Percentiles rank a stretch among this genome's conserved stretches.
phyloP scores from a whole-genome alignment of 2,113 vertebrate genomes.

The Oceanodroma tethys region DNA sequence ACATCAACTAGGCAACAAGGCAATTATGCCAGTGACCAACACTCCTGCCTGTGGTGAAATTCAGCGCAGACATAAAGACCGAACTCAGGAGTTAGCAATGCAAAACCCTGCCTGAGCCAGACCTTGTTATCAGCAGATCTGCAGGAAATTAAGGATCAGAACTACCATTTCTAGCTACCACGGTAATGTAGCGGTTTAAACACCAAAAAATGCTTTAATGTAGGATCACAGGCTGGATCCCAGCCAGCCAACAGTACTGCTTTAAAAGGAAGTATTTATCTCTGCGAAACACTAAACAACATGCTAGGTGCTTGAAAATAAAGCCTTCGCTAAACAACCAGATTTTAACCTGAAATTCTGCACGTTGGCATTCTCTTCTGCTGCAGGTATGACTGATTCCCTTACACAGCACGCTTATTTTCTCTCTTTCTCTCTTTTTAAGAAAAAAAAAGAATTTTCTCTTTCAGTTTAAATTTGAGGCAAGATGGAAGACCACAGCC shows the following conservation, averaged over 20 bases:
- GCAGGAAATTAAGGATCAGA: background rate
- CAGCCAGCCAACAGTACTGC: background rate
- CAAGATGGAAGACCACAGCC: conserved; percentile 14
- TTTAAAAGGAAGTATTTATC: conserved; percentile 15
- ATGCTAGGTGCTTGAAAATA: background rate
- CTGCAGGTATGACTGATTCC: background rate
- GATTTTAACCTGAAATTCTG: background rate
- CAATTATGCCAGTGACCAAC: background rate
- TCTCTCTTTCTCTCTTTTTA: background rate
- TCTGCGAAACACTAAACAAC: background rate
- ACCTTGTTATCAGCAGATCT: background rate
- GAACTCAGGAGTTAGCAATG: fast-evolving
- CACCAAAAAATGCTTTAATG: background rate
- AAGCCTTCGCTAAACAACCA: background rate
- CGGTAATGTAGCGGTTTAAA: background rate
- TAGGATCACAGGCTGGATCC: conserved; percentile 10
- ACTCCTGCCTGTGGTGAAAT: background rate
- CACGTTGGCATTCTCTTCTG: background rate
- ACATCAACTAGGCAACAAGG: background rate
- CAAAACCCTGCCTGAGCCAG: background rate
- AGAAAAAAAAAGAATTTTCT: background rate
- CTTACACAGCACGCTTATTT: background rate
- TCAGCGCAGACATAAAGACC: background rate
- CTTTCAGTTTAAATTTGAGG: conserved; percentile 27
- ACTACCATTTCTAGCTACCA: background rate